phyloP scores from a whole-genome alignment of 2,888 invertebrate genomes.

The Dolichopus griseipennis region DNA sequence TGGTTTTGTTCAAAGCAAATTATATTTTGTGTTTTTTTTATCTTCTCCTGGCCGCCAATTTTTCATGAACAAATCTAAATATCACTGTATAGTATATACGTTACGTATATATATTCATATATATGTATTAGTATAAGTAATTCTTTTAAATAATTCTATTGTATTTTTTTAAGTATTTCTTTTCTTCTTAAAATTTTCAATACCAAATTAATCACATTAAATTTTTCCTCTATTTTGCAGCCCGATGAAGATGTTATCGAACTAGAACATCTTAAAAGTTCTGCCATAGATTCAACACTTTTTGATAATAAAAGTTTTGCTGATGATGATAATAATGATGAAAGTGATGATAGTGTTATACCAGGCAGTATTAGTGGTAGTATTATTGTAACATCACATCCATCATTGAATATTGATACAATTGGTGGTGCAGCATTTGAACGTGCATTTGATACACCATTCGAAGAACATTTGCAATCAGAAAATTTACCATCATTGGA shows the following conservation, averaged over 20 bases:
- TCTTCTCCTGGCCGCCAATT: too few species aligned
- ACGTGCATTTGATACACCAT: background rate
- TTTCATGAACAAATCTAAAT: too few species aligned
- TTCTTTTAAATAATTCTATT: background rate
- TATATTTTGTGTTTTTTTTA: background rate
- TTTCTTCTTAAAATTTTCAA: background rate
- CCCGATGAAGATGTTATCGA: constrained; percentile 48
- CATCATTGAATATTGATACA: constrained; percentile 20
- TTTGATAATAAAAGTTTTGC: constrained; percentile 14
- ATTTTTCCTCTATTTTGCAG: constrained; percentile 27
- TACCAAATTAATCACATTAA: background rate
- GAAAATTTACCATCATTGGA: constrained; percentile 18
- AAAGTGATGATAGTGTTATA: constrained; percentile 18
- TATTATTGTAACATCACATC: constrained; percentile 12
- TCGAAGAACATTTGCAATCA: background rate
- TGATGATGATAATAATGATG: constrained; percentile 23
- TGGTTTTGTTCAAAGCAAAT: background rate
- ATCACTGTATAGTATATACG: background rate
- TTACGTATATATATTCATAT: background rate
- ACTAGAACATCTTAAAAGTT: constrained; percentile 46
- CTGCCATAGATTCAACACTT: background rate
- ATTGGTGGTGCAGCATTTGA: constrained; percentile 12
- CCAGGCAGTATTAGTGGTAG: constrained; percentile 18
- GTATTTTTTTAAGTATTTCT: constrained; percentile 2
- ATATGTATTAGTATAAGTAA: background rate